A percentile compares a stretch with the other conserved stretches of the same genome.
These are phyloP conservation scores for Rhinichthys osculus DNA, from an alignment of 2,797 vertebrate genomes.

Conservation along the genomic window DNA sequence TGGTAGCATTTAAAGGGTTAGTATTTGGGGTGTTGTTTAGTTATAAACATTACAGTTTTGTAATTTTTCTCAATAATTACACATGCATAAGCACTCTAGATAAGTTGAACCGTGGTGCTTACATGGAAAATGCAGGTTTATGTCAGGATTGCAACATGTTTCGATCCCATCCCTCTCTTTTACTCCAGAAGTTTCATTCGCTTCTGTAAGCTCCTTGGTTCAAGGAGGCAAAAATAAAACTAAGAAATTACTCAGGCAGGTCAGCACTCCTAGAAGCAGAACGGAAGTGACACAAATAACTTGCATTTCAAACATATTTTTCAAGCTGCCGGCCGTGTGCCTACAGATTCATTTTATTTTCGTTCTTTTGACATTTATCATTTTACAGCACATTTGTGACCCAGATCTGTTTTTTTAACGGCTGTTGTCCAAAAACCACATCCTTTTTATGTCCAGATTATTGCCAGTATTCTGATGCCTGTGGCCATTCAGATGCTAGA, in stretches of 20 bases:
- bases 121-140: too few relatives aligned
- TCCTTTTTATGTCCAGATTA: slow-evolving; percentile 78
- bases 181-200: not conserved
- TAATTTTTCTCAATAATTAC: not conserved
- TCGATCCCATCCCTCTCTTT: not conserved
- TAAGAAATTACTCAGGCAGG: not conserved
- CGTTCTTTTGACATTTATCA: not conserved
- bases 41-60: not conserved
- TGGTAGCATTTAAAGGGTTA: not conserved
- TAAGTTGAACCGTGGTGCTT: too few relatives aligned
- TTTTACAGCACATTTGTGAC: slow-evolving; percentile 9
- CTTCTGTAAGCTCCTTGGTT: not conserved
- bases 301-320: not conserved
- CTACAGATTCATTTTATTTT: not conserved
- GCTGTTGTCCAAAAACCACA: not conserved
- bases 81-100: not conserved
- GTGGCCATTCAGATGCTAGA: slow-evolving; percentile 91
- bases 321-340: not conserved
- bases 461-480: slow-evolving; percentile 91
- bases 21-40: not conserved
- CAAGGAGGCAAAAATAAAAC: not conserved
- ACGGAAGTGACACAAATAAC: not conserved
- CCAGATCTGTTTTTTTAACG: slow-evolving; percentile 7
- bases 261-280: not conserved
- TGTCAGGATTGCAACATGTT: not conserved